Evolutionary conservation across 2,888 invertebrate species (phyloP).

Genomic region (Litoditis marina): DNA sequence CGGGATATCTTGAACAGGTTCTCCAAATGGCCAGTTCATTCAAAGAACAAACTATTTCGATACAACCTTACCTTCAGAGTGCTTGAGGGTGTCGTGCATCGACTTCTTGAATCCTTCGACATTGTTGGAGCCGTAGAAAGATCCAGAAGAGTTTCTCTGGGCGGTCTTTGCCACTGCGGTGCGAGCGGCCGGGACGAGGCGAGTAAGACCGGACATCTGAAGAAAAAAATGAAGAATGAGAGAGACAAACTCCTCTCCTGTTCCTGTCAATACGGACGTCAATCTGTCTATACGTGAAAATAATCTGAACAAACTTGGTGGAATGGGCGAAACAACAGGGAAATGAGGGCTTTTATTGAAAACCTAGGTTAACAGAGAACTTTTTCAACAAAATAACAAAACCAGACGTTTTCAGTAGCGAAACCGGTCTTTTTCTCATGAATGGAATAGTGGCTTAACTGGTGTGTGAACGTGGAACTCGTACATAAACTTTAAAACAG

Average conservation of each 20-base stretch:
- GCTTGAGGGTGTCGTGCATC: slow-evolving; percentile 39
- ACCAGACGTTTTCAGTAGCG: too few species aligned
- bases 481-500: too few species aligned
- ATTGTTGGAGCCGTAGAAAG: slow-evolving; percentile 54
- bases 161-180: slow-evolving; percentile 28
- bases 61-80: slow-evolving; percentile 46
- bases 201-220: slow-evolving; percentile 17
- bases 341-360: background rate
- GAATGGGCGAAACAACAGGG: background rate
- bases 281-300: too few species aligned
- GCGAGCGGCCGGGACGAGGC: slow-evolving; percentile 13
- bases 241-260: background rate
- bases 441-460: too few species aligned
- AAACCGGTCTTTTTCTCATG: too few species aligned
- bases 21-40: too few species aligned
- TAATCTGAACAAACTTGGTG: too few species aligned
- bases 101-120: slow-evolving; percentile 53
- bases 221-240: background rate
- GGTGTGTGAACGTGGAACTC: too few species aligned
- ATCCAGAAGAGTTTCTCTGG: slow-evolving; percentile 50
- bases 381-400: too few species aligned
- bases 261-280: background rate
- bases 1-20: background rate
- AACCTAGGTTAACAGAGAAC: too few species aligned
- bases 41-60: background rate